A percentile compares a stretch with the other conserved stretches of the same genome.
Conservation (phyloP, 2,888 invertebrate species). For the Platycnemis pennipes region DNA sequence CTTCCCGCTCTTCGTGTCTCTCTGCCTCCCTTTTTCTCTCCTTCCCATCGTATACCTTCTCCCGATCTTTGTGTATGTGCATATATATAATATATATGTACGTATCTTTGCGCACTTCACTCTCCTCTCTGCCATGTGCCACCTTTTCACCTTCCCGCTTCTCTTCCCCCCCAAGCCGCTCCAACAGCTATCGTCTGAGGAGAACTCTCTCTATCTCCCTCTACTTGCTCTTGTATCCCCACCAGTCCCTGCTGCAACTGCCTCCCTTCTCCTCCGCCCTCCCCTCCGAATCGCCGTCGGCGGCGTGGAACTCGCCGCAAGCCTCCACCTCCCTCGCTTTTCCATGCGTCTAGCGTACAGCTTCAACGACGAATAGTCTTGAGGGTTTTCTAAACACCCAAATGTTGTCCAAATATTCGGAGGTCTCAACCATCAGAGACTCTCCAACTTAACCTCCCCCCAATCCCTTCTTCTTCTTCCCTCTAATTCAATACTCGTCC, state of each 20-base stretch:
- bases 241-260: neutral
- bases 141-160: conserved; percentile 45
- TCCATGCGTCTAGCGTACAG: conserved; percentile 18
- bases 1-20: neutral
- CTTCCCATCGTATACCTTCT: neutral
- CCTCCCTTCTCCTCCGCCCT: neutral
- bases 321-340: neutral
- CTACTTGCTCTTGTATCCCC: conserved; percentile 12
- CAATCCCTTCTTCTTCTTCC: neutral
- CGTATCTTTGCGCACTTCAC: neutral
- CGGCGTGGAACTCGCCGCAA: neutral
- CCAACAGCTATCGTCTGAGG: conserved; percentile 19
- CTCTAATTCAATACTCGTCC: neutral
- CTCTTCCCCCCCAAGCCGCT: neutral
- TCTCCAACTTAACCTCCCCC: neutral
- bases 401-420: conserved; percentile 25
- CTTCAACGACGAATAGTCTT: neutral
- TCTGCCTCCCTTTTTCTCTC: neutral
- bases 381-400: conserved; percentile 61
- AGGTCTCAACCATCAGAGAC: neutral
- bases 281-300: neutral
- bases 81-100: neutral
- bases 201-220: conserved; percentile 44
- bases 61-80: neutral
- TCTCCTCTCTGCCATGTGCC: neutral